Base-by-base conservation (phyloP, 2,888 invertebrate species). In the Margaritifera margaritifera region DNA sequence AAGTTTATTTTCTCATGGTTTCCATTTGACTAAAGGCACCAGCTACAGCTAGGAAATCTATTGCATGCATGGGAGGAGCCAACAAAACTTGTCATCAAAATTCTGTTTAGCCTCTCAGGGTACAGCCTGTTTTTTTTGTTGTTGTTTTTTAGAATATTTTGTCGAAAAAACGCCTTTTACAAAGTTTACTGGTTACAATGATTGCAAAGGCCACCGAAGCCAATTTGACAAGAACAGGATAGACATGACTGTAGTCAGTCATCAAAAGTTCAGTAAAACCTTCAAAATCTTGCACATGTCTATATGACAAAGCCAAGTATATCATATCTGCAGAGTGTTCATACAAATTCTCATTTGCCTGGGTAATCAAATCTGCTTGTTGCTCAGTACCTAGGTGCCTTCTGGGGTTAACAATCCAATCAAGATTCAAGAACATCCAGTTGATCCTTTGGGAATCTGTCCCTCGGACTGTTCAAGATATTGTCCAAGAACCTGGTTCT, bases 371-470 rank as follows among this genome's bases (percentile, higher is more conserved):
- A 15, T 68, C 57, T 20, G 52, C 52, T n/a, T 62, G 63, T 22
- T 66, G n/a, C n/a, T n/a, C n/a, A n/a, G n/a, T n/a, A n/a, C n/a
- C 63, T 52, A 68, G 72, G 50, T 72, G 68, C 8, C 66, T 52
- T 24, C 62, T 24, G 62, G 72, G 52, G 62, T 68, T n/a, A 68
- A 68, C 18, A n/a, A 72, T 20, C 19, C 51, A 57, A 57, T 68
- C 72, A 52, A 68, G 55, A 60, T 31, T 71, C 62, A 22, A 68
- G 54, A 1, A 69, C 18, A 59, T 66, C 63, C 4, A 72, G 50
- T 8, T 68, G 53, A 63, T 68, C 56, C 19, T 66, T 27, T 58
- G 68, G 66, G 24, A 72, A 72, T 15, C 72, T 27, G n/a, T 52
- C 27, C 19, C 50, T 31, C n/a, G 69, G 42, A 42, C 69, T 68